Base-by-base conservation (phyloP, 2,113 vertebrate species). In the Cyphomyrus discorhynchus region DNA sequence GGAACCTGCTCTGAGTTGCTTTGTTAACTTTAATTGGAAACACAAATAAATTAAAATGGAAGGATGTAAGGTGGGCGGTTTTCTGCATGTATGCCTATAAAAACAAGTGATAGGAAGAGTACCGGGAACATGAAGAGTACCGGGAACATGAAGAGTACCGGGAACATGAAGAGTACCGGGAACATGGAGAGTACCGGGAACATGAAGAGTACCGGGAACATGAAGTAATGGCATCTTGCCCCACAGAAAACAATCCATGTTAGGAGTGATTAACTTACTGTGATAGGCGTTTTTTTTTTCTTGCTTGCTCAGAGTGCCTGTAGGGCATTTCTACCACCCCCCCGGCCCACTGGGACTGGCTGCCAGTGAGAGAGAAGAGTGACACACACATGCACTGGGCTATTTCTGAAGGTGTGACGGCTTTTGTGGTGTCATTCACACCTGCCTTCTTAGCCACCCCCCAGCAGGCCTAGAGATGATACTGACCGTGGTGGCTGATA, bases 351-450 rank as follows among this genome's bases (percentile, higher is more conserved):
- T 4, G 70, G 35, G 31, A 39, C 31, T 77, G 70, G 66, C 66
- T 3, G 27, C 27, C 8, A 31, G 66, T 74, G 70, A 74, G 70
- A 74, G 80, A 45, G 47, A 53, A 49, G n/a, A 50, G 4, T 7
- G 47, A 53, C n/a, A 52, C 27, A 13, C 9, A 50, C 46, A 52
- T 49, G 17, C 27, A 35, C 47, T 31, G n/a, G 17, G 49, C 49
- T 86, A 86, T 86, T 86, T 86, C 27, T 52, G 85, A 86, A 86
- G 27, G 85, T 86, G 85, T 52, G 49, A 56, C 13, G 3, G n/a
- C 47, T 53, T 52, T 21, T 52, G 47, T 86, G 85, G n/a, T 86
- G 46, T 86, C 56, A 42, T 88, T 62, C 39, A 58, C 86, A 88
- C 53, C 53, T 45, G 35, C 53, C 86, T 24, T 21, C 39, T 39